phyloP scores from a whole-genome alignment of 2,797 vertebrate species.

The Epinephelus awoara region DNA sequence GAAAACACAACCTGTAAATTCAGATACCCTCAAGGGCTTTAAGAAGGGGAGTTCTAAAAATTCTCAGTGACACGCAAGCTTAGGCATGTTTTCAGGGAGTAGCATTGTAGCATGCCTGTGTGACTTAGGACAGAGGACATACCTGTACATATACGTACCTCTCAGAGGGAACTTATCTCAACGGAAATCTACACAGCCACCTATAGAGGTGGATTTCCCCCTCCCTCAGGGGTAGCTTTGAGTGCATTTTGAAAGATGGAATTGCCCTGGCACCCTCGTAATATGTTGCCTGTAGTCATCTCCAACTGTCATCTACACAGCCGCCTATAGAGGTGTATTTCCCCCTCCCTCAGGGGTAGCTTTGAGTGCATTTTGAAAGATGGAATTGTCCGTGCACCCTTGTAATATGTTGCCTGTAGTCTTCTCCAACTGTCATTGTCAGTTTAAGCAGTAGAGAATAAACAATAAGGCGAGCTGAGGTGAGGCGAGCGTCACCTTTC shows the following conservation, averaged over 20 bases:
- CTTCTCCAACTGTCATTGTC: not conserved
- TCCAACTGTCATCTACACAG: not conserved
- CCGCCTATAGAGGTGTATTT: not conserved
- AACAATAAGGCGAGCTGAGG: not conserved
- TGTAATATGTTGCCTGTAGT: not conserved
- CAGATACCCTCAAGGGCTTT: not conserved
- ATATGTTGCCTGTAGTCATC: not conserved
- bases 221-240: not conserved
- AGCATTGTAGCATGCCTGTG: not conserved
- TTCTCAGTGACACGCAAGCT: conserved; percentile 19
- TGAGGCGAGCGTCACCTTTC: not conserved
- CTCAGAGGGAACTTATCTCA: not conserved
- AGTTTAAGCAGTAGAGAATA: not conserved
- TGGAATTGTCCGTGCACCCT: not conserved
- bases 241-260: not conserved
- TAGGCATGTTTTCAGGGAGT: conserved; percentile 12
- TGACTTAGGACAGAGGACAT: not conserved
- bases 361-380: not conserved
- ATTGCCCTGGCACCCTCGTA: not conserved
- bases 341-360: not conserved
- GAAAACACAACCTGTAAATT: conserved; percentile 9
- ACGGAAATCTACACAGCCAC: not conserved
- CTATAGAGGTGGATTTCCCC: not conserved
- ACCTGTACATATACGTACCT: not conserved
- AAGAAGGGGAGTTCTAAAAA: not conserved